Percentiles rank a stretch among this genome's conserved stretches.
These are phyloP conservation scores for Diarsia dahlii DNA, from an alignment of 2,888 invertebrate genomes.

Conservation along the genomic window DNA sequence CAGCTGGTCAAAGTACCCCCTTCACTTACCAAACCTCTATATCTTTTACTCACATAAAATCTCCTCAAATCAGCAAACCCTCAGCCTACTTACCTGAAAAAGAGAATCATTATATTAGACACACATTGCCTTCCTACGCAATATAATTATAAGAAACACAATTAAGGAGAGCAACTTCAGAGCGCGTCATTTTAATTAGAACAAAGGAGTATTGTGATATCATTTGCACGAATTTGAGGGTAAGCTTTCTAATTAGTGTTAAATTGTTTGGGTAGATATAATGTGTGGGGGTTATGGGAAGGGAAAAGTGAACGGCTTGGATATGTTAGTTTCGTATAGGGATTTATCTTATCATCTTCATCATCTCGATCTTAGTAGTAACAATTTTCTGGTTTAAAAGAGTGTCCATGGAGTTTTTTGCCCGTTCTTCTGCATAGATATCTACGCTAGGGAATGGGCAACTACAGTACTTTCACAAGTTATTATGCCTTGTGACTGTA, in stretches of 20 bases:
- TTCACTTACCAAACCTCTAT: neutral
- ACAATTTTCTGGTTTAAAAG: too few species aligned
- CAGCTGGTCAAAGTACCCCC: neutral
- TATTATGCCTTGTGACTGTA: too few species aligned
- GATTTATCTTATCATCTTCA: neutral
- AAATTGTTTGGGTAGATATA: slow-evolving; percentile 39
- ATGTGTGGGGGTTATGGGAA: slow-evolving; percentile 6
- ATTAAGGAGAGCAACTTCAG: slow-evolving; percentile 36
- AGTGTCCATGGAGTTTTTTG: too few species aligned
- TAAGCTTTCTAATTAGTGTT: slow-evolving; percentile 48
- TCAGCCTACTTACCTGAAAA: slow-evolving; percentile 60
- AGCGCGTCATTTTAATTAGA: slow-evolving; percentile 48
- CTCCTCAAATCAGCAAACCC: neutral
- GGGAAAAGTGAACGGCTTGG: neutral
- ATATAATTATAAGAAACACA: slow-evolving; percentile 51
- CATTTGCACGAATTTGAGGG: slow-evolving; percentile 51
- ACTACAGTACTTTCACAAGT: too few species aligned
- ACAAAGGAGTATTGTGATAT: slow-evolving; percentile 52
- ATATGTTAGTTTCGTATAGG: neutral
- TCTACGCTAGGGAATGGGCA: too few species aligned
- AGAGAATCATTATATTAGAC: slow-evolving; percentile 35
- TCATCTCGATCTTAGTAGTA: too few species aligned
- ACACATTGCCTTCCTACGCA: slow-evolving; percentile 27
- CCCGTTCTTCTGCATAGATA: too few species aligned
- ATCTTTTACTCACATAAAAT: slow-evolving; percentile 22